These are phyloP conservation scores for Apteryx owenii DNA, from an alignment of 2,113 vertebrate genomes.

Conservation along the genomic window DNA sequence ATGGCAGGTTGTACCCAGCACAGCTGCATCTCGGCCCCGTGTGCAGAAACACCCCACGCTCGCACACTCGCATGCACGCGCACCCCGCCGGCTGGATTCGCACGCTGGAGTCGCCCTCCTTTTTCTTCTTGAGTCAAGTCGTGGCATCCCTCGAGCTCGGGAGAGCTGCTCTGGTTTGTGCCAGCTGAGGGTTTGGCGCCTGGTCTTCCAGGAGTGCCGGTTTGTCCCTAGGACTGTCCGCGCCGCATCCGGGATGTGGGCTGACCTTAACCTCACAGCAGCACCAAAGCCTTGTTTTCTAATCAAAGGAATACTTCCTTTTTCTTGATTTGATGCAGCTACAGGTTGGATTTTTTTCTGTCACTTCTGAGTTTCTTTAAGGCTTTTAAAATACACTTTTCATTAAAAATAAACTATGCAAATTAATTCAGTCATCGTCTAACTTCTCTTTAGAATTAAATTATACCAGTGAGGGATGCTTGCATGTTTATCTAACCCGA, in stretches of 20 bases:
- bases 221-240: too few species aligned
- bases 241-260: neutral
- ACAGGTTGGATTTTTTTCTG: neutral
- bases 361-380: neutral
- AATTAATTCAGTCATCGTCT: neutral
- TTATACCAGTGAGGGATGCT: neutral
- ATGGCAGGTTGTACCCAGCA: neutral
- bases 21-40: neutral
- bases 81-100: neutral
- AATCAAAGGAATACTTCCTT: neutral
- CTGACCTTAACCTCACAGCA: neutral
- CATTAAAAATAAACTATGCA: neutral
- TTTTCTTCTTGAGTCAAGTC: too few species aligned
- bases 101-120: neutral
- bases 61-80: too few species aligned
- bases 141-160: neutral
- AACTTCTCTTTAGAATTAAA: neutral
- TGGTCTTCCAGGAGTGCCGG: too few species aligned
- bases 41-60: too few species aligned
- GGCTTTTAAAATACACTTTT: neutral
- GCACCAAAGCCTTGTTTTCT: neutral
- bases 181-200: neutral
- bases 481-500: neutral
- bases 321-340: neutral
- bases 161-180: too few species aligned